Evolutionary conservation across 2,888 invertebrate genomes (phyloP).

Genomic region (Galerucella nymphaeae): DNA sequence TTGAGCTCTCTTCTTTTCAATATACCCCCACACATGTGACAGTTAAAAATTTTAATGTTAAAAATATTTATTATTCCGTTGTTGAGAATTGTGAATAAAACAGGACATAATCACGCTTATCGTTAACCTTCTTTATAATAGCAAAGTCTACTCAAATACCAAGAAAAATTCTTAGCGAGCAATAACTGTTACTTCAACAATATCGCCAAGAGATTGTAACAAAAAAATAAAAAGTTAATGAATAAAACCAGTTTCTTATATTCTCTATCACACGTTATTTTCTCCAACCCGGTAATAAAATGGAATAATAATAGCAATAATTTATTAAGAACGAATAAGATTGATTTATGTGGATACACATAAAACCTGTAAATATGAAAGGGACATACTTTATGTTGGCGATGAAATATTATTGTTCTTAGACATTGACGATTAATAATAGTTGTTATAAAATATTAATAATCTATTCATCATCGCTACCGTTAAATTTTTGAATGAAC

Average conservation of each 20-base stretch:
- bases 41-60: not conserved
- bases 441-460: constrained; percentile 2
- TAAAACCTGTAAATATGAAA: constrained; percentile 8
- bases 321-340: constrained; percentile 26
- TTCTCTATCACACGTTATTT: constrained; percentile 17
- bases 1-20: not conserved
- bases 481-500: too few relatives aligned
- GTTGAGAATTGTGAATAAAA: constrained; percentile 3
- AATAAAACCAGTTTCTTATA: constrained; percentile 15
- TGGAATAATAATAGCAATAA: constrained; percentile 28
- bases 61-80: not conserved
- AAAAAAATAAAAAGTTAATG: constrained; percentile 12
- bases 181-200: constrained; percentile 11
- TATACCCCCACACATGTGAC: not conserved
- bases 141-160: constrained; percentile 5
- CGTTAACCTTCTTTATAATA: constrained; percentile 1
- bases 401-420: constrained; percentile 8
- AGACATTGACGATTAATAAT: constrained; percentile 2
- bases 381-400: not conserved
- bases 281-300: constrained; percentile 24
- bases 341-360: constrained; percentile 22
- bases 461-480: not conserved
- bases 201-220: constrained; percentile 11
- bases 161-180: not conserved
- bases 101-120: not conserved